Percentiles rank a stretch among this genome's conserved stretches.
Evolutionary conservation across 2,888 invertebrate species (phyloP).

Genomic region (Rhagophthalmus giganteus): DNA sequence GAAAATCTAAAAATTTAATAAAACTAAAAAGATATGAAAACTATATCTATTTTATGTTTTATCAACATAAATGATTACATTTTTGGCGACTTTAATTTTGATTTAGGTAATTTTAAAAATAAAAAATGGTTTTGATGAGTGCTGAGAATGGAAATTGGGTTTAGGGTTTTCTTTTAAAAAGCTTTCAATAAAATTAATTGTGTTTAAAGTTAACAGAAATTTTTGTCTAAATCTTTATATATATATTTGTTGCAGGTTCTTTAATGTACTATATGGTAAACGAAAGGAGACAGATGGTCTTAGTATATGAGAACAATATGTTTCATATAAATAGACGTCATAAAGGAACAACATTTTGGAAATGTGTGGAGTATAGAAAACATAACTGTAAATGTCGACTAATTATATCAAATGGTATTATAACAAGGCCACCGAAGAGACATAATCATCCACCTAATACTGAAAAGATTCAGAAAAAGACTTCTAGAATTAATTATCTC

Average conservation of each 20-base stretch:
- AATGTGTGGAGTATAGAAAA: slow-evolving; percentile 37
- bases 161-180: too few relatives aligned
- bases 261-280: slow-evolving; percentile 36
- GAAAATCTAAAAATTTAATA: too few relatives aligned
- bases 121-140: too few relatives aligned
- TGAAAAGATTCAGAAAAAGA: slow-evolving; percentile 27
- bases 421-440: slow-evolving; percentile 23
- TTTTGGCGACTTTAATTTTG: too few relatives aligned
- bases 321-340: slow-evolving; percentile 36
- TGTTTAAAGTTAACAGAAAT: too few relatives aligned
- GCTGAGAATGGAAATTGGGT: too few relatives aligned
- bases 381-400: slow-evolving; percentile 35
- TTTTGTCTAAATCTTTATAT: too few relatives aligned
- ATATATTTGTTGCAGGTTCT: slow-evolving; percentile 27
- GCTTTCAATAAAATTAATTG: too few relatives aligned
- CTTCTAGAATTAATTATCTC: slow-evolving; percentile 15
- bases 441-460: slow-evolving; percentile 35
- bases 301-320: slow-evolving; percentile 37
- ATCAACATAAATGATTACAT: too few relatives aligned
- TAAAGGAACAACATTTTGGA: slow-evolving; percentile 37
- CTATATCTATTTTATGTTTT: too few relatives aligned
- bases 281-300: slow-evolving; percentile 30
- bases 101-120: too few relatives aligned
- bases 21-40: too few relatives aligned
- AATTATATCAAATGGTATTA: slow-evolving; percentile 27